Conservation (phyloP, 1,140 invertebrate genomes). For the Potamilus streckersoni region DNA sequence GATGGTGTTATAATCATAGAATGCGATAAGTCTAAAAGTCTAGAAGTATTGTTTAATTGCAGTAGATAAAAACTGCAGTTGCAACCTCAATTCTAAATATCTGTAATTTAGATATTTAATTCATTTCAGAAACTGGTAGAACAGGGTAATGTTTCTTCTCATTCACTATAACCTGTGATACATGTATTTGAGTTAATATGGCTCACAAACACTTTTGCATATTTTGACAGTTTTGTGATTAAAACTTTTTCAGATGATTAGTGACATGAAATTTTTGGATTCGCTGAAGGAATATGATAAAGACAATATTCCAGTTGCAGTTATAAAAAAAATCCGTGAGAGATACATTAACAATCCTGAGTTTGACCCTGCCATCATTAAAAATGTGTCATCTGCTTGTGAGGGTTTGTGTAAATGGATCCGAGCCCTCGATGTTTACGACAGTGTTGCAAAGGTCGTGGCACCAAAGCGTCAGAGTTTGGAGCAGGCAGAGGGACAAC, state of each 20-base stretch:
- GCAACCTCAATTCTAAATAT: too few relatives aligned
- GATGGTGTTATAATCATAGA: too few relatives aligned
- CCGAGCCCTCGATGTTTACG: constrained; percentile 65
- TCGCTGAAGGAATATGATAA: constrained; percentile 70
- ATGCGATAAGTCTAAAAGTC: too few relatives aligned
- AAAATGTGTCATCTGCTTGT: constrained; percentile 67
- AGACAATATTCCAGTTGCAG: constrained; percentile 65
- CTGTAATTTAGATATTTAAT: too few relatives aligned
- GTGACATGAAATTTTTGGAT: constrained; percentile 70
- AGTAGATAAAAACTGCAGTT: too few relatives aligned
- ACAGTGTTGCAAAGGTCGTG: constrained; percentile 66
- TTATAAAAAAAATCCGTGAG: constrained; percentile 65
- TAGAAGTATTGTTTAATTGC: too few relatives aligned
- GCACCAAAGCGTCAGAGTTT: constrained; percentile 65
- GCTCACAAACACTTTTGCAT: too few relatives aligned
- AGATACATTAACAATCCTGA: constrained; percentile 65
- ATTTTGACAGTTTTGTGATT: too few relatives aligned
- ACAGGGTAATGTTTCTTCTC: too few relatives aligned
- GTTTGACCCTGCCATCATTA: constrained; percentile 66
- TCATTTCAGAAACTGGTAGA: too few relatives aligned
- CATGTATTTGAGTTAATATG: too few relatives aligned
- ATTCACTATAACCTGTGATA: too few relatives aligned
- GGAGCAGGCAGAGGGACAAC: constrained; percentile 55
- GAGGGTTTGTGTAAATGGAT: constrained; percentile 69
- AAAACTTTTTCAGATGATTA: constrained; percentile 78